Evolutionary conservation across 2,113 vertebrate genomes (phyloP).

Genomic region (Gambusia affinis): DNA sequence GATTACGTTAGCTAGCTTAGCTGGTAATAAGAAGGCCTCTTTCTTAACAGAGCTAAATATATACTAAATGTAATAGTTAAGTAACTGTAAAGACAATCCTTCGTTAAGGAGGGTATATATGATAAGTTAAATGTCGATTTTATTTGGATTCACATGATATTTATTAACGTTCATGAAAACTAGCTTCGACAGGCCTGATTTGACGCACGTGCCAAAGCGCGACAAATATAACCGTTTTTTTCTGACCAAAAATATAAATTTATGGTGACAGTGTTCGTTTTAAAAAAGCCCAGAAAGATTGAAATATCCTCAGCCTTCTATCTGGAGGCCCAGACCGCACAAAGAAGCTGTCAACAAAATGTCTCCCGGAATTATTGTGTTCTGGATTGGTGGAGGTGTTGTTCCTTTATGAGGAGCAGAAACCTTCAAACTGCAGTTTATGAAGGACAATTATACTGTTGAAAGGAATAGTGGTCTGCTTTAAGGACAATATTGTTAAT

Average conservation of each 20-base stretch:
- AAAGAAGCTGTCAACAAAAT: neutral
- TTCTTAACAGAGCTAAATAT: neutral
- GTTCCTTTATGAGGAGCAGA: neutral
- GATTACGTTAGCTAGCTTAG: constrained; percentile 34
- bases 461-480: neutral
- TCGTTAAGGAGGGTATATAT: accelerated
- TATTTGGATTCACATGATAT: neutral
- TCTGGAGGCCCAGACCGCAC: neutral
- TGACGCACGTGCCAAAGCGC: constrained; percentile 54
- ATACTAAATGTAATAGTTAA: neutral
- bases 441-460: neutral
- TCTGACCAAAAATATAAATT: neutral
- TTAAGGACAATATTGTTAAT: neutral
- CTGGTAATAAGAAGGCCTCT: constrained; percentile 43
- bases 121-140: too few relatives aligned
- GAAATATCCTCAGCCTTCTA: neutral
- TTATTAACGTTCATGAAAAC: neutral
- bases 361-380: neutral
- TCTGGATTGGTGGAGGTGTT: neutral
- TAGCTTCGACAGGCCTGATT: constrained; percentile 26
- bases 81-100: accelerated
- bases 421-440: neutral
- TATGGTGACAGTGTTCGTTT: neutral
- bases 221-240: neutral
- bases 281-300: neutral